Conservation (phyloP, 2,888 invertebrate genomes). For the Cerastis rubricosa region DNA sequence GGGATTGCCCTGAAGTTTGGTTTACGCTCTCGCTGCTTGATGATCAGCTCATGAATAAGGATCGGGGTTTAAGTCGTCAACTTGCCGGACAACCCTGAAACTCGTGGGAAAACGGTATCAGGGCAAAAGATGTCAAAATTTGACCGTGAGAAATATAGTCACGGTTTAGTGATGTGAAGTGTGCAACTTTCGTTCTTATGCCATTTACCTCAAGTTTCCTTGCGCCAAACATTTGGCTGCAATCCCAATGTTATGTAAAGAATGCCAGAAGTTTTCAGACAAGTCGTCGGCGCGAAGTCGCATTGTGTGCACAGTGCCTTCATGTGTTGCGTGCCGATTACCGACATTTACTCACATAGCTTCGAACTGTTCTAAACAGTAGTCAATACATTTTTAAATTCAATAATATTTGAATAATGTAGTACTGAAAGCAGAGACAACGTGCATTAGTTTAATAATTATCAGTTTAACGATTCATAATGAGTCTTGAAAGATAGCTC, state of each 20-base stretch:
- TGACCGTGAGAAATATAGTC: too few relatives aligned
- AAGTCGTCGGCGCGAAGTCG: conserved; percentile 32
- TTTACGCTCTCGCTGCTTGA: not conserved
- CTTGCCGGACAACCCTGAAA: too few relatives aligned
- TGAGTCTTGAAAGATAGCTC: conserved; percentile 45
- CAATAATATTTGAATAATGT: conserved; percentile 15
- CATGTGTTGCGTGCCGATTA: conserved; percentile 52
- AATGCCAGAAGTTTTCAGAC: conserved; percentile 33
- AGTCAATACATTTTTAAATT: conserved; percentile 41
- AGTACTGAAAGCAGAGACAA: conserved; percentile 5
- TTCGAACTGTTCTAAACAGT: conserved; percentile 54
- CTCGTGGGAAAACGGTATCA: not conserved
- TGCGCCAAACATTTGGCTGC: conserved; percentile 36
- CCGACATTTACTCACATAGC: conserved; percentile 52
- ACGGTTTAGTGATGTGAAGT: too few relatives aligned
- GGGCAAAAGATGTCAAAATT: not conserved
- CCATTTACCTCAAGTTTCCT: conserved; percentile 19
- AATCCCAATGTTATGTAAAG: conserved; percentile 48
- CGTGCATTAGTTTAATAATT: conserved; percentile 5
- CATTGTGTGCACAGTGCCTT: conserved; percentile 56
- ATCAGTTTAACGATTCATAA: conserved; percentile 28
- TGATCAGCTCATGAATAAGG: not conserved
- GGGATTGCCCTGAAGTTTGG: not conserved
- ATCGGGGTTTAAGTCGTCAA: not conserved
- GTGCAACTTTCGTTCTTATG: too few relatives aligned